Evolutionary conservation across 1,140 invertebrate species (phyloP).

Genomic region (Brachionus rubens): DNA sequence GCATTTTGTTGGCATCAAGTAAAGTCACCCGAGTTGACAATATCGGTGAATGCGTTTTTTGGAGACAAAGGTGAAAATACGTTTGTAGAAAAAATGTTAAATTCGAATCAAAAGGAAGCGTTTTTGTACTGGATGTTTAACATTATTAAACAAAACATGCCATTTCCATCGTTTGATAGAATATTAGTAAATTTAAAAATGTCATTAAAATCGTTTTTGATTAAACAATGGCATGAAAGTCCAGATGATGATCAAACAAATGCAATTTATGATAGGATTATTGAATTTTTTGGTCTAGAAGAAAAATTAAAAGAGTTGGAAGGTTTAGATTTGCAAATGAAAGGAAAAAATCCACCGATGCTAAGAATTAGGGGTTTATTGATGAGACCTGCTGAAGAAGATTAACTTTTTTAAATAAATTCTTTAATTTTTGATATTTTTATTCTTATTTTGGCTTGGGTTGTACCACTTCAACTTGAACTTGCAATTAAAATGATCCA

Average conservation of each 20-base stretch:
- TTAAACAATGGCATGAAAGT: constrained; percentile 50
- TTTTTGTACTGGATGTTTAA: constrained; percentile 50
- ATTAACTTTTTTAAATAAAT: not conserved
- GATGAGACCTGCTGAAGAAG: not conserved
- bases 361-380: constrained; percentile 24
- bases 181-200: constrained; percentile 48
- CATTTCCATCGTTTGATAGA: constrained; percentile 47
- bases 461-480: too few relatives aligned
- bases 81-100: constrained; percentile 48
- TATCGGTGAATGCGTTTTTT: constrained; percentile 50
- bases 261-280: not conserved
- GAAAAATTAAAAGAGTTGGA: not conserved
- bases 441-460: too few relatives aligned
- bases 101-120: constrained; percentile 45
- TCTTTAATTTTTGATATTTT: too few relatives aligned
- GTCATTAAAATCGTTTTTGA: constrained; percentile 48
- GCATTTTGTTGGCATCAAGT: constrained; percentile 51
- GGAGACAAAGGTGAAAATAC: constrained; percentile 49
- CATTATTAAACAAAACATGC: constrained; percentile 49
- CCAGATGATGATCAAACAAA: constrained; percentile 47
- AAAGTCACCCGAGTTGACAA: constrained; percentile 48
- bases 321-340: not conserved
- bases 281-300: constrained; percentile 1
- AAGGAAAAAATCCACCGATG: constrained; percentile 1
- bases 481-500: too few relatives aligned